Conservation (phyloP, 2,113 vertebrate genomes). For the Miniopterus natalensis region DNA sequence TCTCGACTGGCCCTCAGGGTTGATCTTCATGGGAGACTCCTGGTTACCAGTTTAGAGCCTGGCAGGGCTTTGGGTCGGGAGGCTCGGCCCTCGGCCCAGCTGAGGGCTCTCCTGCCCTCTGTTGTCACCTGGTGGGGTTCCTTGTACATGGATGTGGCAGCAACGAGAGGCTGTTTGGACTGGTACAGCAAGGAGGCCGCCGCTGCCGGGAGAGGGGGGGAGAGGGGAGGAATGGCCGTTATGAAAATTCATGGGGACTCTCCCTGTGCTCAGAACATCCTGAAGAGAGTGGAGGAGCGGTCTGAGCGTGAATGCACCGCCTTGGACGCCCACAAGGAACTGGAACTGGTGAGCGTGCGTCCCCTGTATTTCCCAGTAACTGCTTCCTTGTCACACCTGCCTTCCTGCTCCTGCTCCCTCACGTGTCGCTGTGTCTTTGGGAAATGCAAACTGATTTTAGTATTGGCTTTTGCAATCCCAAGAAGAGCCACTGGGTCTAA, state of each 20-base stretch:
- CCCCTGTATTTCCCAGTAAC: accelerated
- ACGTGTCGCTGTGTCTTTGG: accelerated
- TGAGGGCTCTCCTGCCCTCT: neutral
- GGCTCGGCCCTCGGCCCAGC: neutral
- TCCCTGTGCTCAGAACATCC: slow-evolving; percentile 91
- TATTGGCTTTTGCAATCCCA: neutral
- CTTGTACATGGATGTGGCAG: accelerated
- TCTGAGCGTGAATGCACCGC: slow-evolving; percentile 93
- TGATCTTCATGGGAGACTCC: accelerated
- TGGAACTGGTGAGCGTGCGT: slow-evolving; percentile 92
- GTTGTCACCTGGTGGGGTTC: neutral
- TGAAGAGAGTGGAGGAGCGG: slow-evolving; percentile 96
- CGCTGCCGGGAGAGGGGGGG: accelerated
- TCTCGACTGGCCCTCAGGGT: neutral
- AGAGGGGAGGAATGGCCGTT: accelerated
- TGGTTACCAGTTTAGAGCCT: neutral
- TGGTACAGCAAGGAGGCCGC: accelerated
- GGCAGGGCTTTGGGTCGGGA: neutral
- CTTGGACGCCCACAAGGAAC: slow-evolving; percentile 93
- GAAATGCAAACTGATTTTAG: neutral
- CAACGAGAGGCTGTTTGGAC: neutral
- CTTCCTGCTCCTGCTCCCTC: neutral
- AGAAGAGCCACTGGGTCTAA: neutral
- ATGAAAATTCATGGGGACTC: neutral
- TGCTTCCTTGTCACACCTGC: accelerated